Evolutionary conservation across 2,797 vertebrate species (phyloP), one percentile per base, ranked within the genome.

Genomic region (Pipistrellus pipistrellus): DNA sequence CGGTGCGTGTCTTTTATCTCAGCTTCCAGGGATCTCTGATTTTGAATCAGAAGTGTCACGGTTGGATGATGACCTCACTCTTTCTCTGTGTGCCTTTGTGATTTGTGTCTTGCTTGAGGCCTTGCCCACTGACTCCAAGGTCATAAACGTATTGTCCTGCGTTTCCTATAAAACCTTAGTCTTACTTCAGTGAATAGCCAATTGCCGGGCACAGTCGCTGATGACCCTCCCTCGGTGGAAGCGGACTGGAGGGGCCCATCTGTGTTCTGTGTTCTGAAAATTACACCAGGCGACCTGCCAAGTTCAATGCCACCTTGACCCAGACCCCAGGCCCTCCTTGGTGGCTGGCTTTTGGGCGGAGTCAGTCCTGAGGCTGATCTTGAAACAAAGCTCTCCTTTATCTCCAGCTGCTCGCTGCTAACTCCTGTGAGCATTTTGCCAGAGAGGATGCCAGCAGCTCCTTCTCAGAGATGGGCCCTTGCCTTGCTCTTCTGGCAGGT

Each of bases 391-490:
- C 35, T 53, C 82, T n/a, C 15, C 78, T 87, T 91, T 85, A 76
- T 91, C 83, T 93, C 59, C 76, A 23, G 53, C 75, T 46, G 14
- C 41, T 66, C 10, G 96, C 89, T 95, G 94, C 92, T 92, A 68
- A 90, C 59, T 80, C 78, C 9, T 48, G 21, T 35, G 83, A 84
- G 83, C 68, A 69, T 86, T 85, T 82, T 90, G 86, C 92, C 83
- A 69, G 48, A 88, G 86, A 76, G 80, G 71, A 35, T 41, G 46
- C 86, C 75, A 86, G 78, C 90, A 59, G 86, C 62, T 4, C 35
- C 21, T 76, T 44, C 66, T 38, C 13, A 75, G 77, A 51, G 85
- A 94, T 62, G 30, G 71, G 53, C 73, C 32, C 44, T 55, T 27
- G 78, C 80, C 30, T 14, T 55, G 82, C 6, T 90, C 48, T 66